A percentile compares a stretch with the other conserved stretches of the same genome.
Evolutionary conservation across 1,140 invertebrate species (phyloP).

Genomic region (Grapholita molesta): DNA sequence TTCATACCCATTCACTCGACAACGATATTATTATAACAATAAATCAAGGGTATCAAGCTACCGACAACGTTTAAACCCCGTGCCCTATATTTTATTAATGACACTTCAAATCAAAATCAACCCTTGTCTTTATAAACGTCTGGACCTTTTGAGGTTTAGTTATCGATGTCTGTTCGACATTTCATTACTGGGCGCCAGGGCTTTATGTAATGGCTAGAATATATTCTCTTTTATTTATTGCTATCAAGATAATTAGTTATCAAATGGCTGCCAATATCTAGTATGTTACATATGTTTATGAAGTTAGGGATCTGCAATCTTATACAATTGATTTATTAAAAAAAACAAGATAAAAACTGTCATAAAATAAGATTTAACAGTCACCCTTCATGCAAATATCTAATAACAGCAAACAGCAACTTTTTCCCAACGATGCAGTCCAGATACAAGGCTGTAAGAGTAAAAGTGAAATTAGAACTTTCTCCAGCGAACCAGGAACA

Average conservation of each 20-base stretch:
- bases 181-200: constrained; percentile 6
- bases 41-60: neutral
- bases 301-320: too few relatives aligned
- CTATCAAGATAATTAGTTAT: constrained; percentile 27
- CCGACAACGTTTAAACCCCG: neutral
- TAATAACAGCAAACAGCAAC: neutral
- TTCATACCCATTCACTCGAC: neutral
- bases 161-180: constrained; percentile 12
- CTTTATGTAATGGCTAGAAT: neutral
- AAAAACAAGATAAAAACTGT: too few relatives aligned
- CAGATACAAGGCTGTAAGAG: constrained; percentile 24
- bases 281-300: too few relatives aligned
- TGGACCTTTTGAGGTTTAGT: neutral
- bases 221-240: constrained; percentile 19
- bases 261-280: constrained; percentile 15
- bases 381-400: neutral
- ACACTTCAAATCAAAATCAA: constrained; percentile 21
- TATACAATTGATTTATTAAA: too few relatives aligned
- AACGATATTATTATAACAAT: neutral
- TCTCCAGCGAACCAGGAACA: constrained; percentile 39
- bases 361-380: too few relatives aligned
- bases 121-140: constrained; percentile 45
- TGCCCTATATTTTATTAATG: neutral
- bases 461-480: constrained; percentile 48
- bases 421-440: constrained; percentile 8